phyloP scores from a whole-genome alignment of 2,888 invertebrate species.

The Gymnoscelis rufifasciata region DNA sequence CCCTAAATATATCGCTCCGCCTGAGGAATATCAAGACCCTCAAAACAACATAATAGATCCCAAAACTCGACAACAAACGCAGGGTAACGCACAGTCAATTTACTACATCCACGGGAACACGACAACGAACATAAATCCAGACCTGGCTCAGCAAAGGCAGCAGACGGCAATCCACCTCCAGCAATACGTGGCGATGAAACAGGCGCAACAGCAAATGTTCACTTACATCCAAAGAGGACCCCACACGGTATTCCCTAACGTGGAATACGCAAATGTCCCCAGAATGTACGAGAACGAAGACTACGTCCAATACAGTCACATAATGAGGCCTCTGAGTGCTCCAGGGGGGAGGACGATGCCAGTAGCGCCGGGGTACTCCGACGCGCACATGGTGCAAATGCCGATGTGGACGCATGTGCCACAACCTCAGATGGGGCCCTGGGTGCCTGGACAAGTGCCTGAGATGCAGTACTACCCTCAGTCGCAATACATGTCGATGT shows the following conservation, averaged over 20 bases:
- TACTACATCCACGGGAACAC: conserved; percentile 70
- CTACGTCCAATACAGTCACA: conserved; percentile 57
- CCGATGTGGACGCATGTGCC: conserved; percentile 69
- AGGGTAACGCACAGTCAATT: conserved; percentile 50
- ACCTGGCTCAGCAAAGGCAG: conserved; percentile 66
- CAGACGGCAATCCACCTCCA: conserved; percentile 72
- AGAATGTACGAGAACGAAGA: conserved; percentile 64
- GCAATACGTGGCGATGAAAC: conserved; percentile 76
- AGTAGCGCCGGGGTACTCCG: conserved; percentile 52
- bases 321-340: conserved; percentile 63
- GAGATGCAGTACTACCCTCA: conserved; percentile 73
- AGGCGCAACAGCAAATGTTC: conserved; percentile 75
- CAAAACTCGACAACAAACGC: conserved; percentile 46
- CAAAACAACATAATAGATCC: conserved; percentile 57
- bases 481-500: conserved; percentile 67
- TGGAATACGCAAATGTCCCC: conserved; percentile 50
- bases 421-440: conserved; percentile 54
- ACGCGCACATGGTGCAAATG: conserved; percentile 63
- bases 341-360: conserved; percentile 59
- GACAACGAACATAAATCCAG: conserved; percentile 49
- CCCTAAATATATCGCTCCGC: conserved; percentile 69
- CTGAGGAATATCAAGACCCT: conserved; percentile 72
- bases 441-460: conserved; percentile 58
- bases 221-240: conserved; percentile 66
- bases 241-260: conserved; percentile 65